phyloP scores from a whole-genome alignment of 2,113 vertebrate species.

The Thinocorus orbignyianus region DNA sequence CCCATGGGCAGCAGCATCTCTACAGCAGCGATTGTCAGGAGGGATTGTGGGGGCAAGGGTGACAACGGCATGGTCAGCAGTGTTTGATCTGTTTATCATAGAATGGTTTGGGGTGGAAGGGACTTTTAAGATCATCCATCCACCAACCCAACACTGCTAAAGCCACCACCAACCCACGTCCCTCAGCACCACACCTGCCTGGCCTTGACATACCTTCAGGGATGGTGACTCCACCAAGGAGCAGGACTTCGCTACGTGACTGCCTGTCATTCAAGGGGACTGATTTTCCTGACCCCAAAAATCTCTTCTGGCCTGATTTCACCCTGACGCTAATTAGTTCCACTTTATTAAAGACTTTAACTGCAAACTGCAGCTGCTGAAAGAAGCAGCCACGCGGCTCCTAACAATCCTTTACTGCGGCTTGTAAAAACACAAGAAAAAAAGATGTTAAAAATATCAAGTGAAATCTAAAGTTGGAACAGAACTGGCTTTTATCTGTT shows the following conservation, averaged over 20 bases:
- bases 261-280: not conserved
- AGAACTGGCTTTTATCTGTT: not conserved
- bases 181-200: not conserved
- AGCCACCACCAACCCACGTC: not conserved
- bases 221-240: not conserved
- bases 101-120: not conserved
- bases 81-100: not conserved
- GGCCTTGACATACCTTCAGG: not conserved
- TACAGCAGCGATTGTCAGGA: not conserved
- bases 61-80: not conserved
- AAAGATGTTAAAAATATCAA: conserved; percentile 14
- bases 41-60: not conserved
- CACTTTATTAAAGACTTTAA: not conserved
- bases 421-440: conserved; percentile 1
- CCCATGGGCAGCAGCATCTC: not conserved
- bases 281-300: not conserved
- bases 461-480: conserved; percentile 11
- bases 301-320: not conserved
- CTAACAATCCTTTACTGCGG: not conserved
- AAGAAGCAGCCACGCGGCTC: not conserved
- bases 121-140: not conserved
- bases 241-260: not conserved
- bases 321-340: not conserved
- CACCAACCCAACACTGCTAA: not conserved
- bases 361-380: not conserved